A percentile compares a stretch with the other conserved stretches of the same genome.
Conservation (phyloP, 2,888 invertebrate species). For the Limenitis camilla region DNA sequence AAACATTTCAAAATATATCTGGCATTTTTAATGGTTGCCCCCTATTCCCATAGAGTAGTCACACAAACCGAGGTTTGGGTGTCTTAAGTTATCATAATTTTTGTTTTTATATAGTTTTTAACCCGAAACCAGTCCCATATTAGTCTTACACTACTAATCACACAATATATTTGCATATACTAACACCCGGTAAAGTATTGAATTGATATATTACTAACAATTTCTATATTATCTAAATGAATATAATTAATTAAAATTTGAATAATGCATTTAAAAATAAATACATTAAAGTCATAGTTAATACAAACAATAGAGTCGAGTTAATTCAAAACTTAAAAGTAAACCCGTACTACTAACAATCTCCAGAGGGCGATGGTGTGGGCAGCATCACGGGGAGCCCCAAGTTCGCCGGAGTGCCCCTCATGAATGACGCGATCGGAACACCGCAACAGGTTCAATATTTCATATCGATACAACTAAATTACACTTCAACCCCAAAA, state of each 20-base stretch:
- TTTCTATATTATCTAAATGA: slow-evolving; percentile 1
- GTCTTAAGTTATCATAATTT: slow-evolving; percentile 59
- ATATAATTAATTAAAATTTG: neutral
- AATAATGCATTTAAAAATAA: too few species aligned
- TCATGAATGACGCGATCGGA: slow-evolving; percentile 47
- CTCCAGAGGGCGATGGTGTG: slow-evolving; percentile 60
- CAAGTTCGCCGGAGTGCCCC: slow-evolving; percentile 54
- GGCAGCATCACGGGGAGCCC: slow-evolving; percentile 53
- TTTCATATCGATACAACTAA: neutral
- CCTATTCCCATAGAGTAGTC: slow-evolving; percentile 39
- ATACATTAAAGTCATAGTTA: too few species aligned
- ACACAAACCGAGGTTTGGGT: slow-evolving; percentile 11
- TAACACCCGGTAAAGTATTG: slow-evolving; percentile 18
- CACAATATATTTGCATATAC: slow-evolving; percentile 19
- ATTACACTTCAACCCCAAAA: neutral
- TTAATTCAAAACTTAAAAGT: neutral
- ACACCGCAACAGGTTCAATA: slow-evolving; percentile 28
- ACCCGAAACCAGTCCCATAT: slow-evolving; percentile 28
- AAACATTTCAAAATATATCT: slow-evolving; percentile 71
- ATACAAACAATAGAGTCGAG: too few species aligned
- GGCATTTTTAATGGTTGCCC: slow-evolving; percentile 69
- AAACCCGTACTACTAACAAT: neutral
- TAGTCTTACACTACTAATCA: slow-evolving; percentile 55
- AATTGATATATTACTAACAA: slow-evolving; percentile 5
- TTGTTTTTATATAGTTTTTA: slow-evolving; percentile 52